These are phyloP conservation scores for Microctenopoma stevenorrisi DNA, from an alignment of 2,797 vertebrate genomes.

Conservation along the genomic window DNA sequence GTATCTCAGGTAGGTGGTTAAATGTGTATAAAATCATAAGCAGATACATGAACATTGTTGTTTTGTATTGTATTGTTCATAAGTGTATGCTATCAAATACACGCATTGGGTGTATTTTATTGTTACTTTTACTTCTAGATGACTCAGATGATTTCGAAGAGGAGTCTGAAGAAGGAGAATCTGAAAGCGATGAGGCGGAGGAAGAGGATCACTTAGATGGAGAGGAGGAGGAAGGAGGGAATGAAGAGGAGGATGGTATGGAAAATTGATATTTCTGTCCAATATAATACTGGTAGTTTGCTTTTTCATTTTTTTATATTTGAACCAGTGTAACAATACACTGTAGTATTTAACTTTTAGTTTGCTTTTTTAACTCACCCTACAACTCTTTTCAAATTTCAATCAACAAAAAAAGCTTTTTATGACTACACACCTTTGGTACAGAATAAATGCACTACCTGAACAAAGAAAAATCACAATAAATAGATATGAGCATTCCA, in stretches of 20 bases:
- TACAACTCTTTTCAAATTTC: too few species aligned
- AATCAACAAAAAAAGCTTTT: too few species aligned
- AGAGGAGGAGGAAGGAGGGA: slow-evolving; percentile 73
- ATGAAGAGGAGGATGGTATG: slow-evolving; percentile 83
- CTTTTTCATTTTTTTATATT: background rate
- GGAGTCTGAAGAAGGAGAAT: slow-evolving; percentile 84
- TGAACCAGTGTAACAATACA: background rate
- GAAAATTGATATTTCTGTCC: background rate
- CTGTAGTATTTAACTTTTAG: too few species aligned
- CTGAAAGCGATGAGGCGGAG: slow-evolving; percentile 77
- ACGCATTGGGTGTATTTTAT: background rate
- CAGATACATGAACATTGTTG: too few species aligned
- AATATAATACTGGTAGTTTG: background rate
- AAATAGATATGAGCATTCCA: too few species aligned
- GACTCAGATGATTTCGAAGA: slow-evolving; percentile 82
- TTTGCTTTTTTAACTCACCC: too few species aligned
- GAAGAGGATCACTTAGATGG: slow-evolving; percentile 73
- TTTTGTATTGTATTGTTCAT: background rate
- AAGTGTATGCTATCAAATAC: background rate
- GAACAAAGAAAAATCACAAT: too few species aligned
- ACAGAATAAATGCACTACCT: too few species aligned
- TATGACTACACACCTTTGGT: background rate
- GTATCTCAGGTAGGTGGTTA: slow-evolving; percentile 56
- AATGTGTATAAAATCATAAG: background rate
- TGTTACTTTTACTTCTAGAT: slow-evolving; percentile 65